These are phyloP conservation scores for Pampusana beccarii DNA, from an alignment of 2,113 vertebrate genomes.

Conservation along the genomic window DNA sequence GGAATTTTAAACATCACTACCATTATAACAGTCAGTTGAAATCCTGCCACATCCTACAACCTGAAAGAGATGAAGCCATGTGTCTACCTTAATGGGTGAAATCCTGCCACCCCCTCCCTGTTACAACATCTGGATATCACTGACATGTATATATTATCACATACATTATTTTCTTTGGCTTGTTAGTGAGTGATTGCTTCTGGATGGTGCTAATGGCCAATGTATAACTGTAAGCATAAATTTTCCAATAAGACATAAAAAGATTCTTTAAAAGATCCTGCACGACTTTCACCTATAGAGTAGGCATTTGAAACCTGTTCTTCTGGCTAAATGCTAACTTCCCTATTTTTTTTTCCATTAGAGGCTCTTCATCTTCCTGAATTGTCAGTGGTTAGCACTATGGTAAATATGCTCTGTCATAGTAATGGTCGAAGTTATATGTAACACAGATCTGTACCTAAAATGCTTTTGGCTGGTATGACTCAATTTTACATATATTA, in stretches of 20 bases:
- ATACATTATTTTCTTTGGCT: not conserved
- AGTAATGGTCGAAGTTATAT: not conserved
- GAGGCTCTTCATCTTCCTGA: not conserved
- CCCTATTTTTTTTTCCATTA: not conserved
- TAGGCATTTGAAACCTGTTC: not conserved
- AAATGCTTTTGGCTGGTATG: not conserved
- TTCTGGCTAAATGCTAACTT: not conserved
- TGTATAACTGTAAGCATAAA: not conserved
- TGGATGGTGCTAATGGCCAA: not conserved
- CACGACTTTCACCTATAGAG: not conserved
- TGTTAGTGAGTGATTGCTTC: not conserved
- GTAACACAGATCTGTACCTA: not conserved
- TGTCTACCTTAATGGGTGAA: not conserved
- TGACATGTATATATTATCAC: not conserved
- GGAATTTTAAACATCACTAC: not conserved
- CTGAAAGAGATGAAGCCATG: not conserved
- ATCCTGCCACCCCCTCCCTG: not conserved
- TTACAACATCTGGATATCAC: not conserved
- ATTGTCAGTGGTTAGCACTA: not conserved
- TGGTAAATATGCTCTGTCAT: not conserved
- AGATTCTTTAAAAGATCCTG: not conserved
- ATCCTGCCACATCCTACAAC: not conserved
- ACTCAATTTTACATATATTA: not conserved
- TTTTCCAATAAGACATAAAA: not conserved
- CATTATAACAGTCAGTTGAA: not conserved